These are phyloP conservation scores for Rhyacophila brunnea DNA, from an alignment of 1,140 invertebrate genomes.

Conservation along the genomic window DNA sequence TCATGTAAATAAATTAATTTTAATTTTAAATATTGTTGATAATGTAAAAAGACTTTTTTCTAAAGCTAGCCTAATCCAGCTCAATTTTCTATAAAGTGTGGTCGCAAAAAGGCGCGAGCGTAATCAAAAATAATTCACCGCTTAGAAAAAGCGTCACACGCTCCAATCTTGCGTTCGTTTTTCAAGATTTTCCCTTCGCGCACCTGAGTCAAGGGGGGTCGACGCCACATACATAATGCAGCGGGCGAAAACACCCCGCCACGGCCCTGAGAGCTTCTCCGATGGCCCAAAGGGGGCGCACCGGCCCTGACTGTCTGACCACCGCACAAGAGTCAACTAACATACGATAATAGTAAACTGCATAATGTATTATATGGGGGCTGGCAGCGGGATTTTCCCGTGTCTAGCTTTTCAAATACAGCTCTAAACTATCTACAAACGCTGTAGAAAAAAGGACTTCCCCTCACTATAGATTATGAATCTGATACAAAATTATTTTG, in stretches of 20 bases:
- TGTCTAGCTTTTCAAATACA: conserved; percentile 8
- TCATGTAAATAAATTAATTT: too few species aligned
- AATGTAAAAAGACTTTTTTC: too few species aligned
- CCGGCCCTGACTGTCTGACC: conserved; percentile 15
- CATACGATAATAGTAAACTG: conserved; percentile 32
- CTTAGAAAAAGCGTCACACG: conserved; percentile 26
- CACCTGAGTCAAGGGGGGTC: conserved; percentile 14
- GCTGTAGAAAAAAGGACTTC: neutral
- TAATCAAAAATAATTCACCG: conserved; percentile 16
- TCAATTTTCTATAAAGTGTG: too few species aligned
- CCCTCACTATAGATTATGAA: too few species aligned
- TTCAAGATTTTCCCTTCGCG: conserved; percentile 13
- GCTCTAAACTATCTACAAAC: conserved; percentile 3
- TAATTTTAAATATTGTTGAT: too few species aligned
- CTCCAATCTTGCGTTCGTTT: conserved; percentile 21
- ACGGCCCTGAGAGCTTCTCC: neutral
- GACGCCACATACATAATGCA: conserved; percentile 7
- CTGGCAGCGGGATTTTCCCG: neutral
- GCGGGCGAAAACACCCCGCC: neutral
- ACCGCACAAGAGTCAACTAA: conserved; percentile 6
- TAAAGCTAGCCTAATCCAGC: too few species aligned
- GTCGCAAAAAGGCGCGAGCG: neutral
- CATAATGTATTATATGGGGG: conserved; percentile 27
- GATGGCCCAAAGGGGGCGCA: conserved; percentile 8
- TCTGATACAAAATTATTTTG: too few species aligned